Percentiles rank a stretch among this genome's conserved stretches.
phyloP scores from a whole-genome alignment of 2,888 invertebrate species.

The Tridacna crocea region DNA sequence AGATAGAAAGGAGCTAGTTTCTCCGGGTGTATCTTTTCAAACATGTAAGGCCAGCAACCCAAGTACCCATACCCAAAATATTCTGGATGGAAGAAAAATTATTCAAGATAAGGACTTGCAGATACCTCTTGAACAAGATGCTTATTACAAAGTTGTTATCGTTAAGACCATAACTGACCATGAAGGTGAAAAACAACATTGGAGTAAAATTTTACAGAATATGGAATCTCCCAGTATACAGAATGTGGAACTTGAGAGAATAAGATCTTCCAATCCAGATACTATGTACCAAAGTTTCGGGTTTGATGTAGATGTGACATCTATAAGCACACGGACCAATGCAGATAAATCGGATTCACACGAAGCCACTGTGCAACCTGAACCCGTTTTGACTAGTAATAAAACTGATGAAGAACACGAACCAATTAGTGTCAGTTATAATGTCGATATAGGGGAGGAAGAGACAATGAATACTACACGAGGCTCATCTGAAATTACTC shows the following conservation, averaged over 20 bases:
- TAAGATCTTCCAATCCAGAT: slow-evolving; percentile 2
- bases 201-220: too few species aligned
- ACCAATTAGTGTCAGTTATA: too few species aligned
- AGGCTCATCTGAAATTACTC: not conserved
- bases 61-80: too few species aligned
- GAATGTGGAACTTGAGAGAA: slow-evolving; percentile 24
- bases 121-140: too few species aligned
- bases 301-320: not conserved
- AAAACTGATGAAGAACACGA: not conserved
- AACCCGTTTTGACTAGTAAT: slow-evolving; percentile 8
- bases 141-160: not conserved
- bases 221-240: slow-evolving; percentile 31
- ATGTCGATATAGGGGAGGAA: not conserved
- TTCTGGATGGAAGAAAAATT: too few species aligned
- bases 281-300: not conserved
- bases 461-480: too few species aligned
- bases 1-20: too few species aligned
- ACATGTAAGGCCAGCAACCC: too few species aligned
- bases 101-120: too few species aligned
- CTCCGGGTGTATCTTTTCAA: too few species aligned
- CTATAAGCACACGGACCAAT: slow-evolving; percentile 10
- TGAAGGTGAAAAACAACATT: too few species aligned
- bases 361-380: not conserved
- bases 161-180: not conserved
- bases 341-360: too few species aligned